Percentiles rank a stretch among this genome's conserved stretches.
These are phyloP conservation scores for Actias luna DNA, from an alignment of 2,888 invertebrate species.

Conservation along the genomic window DNA sequence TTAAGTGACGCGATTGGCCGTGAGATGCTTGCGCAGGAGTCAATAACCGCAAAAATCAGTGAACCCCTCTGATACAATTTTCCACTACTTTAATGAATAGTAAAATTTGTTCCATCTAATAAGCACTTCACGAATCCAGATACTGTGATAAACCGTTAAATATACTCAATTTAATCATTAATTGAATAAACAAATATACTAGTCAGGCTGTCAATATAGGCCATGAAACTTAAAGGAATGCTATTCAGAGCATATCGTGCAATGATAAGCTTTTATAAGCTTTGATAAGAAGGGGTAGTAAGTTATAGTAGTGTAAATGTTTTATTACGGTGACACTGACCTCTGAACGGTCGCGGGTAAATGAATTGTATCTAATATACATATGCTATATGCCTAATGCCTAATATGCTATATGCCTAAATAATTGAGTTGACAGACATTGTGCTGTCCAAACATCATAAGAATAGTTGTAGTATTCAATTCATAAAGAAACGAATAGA, in stretches of 20 bases:
- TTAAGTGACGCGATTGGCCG: conserved; percentile 14
- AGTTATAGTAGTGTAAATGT: too few species aligned
- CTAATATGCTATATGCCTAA: too few species aligned
- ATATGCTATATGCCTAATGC: too few species aligned
- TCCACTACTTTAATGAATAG: not conserved
- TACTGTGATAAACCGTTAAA: not conserved
- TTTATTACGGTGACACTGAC: too few species aligned
- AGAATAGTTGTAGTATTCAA: too few species aligned
- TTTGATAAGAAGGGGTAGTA: not conserved
- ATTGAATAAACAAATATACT: not conserved
- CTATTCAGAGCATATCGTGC: not conserved
- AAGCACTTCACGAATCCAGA: not conserved
- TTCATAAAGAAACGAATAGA: too few species aligned
- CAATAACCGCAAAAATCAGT: conserved; percentile 52
- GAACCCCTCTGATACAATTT: conserved; percentile 23
- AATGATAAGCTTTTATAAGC: not conserved
- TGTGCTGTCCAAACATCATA: too few species aligned
- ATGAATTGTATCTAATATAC: too few species aligned
- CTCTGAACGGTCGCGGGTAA: too few species aligned
- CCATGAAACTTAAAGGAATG: conserved; percentile 2
- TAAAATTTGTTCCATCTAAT: not conserved
- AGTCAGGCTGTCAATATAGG: conserved; percentile 3
- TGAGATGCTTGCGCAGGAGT: conserved; percentile 37
- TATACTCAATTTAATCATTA: not conserved
- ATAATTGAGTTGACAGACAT: too few species aligned